phyloP scores from a whole-genome alignment of 2,113 vertebrate genomes.

The Phrynocephalus versicolor region DNA sequence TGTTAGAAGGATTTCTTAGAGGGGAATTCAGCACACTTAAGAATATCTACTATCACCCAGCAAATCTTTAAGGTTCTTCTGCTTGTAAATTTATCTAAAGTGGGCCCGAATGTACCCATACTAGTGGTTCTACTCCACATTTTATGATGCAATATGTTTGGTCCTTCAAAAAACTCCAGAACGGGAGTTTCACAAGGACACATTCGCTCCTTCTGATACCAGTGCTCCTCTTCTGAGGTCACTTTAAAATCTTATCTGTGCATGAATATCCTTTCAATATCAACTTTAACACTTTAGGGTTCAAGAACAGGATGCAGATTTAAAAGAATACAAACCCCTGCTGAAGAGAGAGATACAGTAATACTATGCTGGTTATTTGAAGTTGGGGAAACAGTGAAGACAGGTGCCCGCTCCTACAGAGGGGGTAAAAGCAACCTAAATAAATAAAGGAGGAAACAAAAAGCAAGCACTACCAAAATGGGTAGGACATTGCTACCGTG shows the following conservation, averaged over 20 bases:
- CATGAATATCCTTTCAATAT: background rate
- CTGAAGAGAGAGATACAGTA: background rate
- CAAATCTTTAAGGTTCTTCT: background rate
- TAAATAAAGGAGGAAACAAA: background rate
- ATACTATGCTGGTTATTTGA: background rate
- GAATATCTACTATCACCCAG: background rate
- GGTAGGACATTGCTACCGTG: background rate
- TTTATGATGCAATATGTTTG: background rate
- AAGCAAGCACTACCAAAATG: background rate
- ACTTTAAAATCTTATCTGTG: background rate
- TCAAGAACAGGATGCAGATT: background rate
- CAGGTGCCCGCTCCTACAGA: no score
- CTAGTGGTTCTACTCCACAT: background rate
- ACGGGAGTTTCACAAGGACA: background rate
- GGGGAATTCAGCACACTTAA: background rate
- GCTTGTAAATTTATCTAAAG: background rate
- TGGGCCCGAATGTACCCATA: background rate
- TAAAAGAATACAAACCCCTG: background rate
- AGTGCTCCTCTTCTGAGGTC: background rate
- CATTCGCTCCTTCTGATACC: background rate
- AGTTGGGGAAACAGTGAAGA: no score
- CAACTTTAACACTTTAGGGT: background rate
- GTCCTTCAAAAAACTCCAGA: background rate
- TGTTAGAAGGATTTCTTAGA: background rate
- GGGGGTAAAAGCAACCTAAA: background rate